Evolutionary conservation across 2,888 invertebrate species (phyloP), one percentile per base, ranked within the genome.

Genomic region (Zootermopsis nevadensis): DNA sequence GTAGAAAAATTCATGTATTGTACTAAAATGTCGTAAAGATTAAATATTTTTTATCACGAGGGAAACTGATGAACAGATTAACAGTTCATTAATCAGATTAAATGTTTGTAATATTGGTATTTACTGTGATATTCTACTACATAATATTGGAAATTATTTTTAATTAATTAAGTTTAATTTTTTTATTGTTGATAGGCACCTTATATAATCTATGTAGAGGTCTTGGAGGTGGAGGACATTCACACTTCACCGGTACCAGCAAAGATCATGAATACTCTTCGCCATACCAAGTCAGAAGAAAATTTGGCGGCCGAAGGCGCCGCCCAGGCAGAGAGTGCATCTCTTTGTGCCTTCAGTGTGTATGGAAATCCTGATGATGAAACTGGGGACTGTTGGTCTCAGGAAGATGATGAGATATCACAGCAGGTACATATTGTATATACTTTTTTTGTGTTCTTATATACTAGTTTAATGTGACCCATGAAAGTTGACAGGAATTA

Each of bases 181-280:
- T 27, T 60, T 27, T n/a, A 60, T 27, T 66, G 31, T 31, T 83
- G 77, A 38, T 31, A 95, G 95, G 98, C 99, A 79, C 99, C 99
- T 0, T 99, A 98, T 90, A 96, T 99, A 88, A 95, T 99, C 89
- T 99, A 99, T 90, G 96, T 99, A 83, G 99, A 99, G 91, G 98
- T 98, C 12, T 91, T 98, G 72, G 98, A 98, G 90, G 95, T 97
- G 80, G 94, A 95, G 83, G 95, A 96, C 89, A 92, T 95, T 69
- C 93, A 95, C 87, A 94, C 96, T 0, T 95, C 96, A 82, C 95
- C 97, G 0, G 93, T 99, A 30, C 97, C 98, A 72, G 93, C 95
- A n/a, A 98, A 98, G 89, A 94, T 96, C 86, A 93, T 96, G 91
- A 95, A 95, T 80, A 94, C 95, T 8, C 92, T 98, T 86, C 91